phyloP scores from a whole-genome alignment of 1,140 invertebrate genomes.

The Trachelipus rathkii region DNA sequence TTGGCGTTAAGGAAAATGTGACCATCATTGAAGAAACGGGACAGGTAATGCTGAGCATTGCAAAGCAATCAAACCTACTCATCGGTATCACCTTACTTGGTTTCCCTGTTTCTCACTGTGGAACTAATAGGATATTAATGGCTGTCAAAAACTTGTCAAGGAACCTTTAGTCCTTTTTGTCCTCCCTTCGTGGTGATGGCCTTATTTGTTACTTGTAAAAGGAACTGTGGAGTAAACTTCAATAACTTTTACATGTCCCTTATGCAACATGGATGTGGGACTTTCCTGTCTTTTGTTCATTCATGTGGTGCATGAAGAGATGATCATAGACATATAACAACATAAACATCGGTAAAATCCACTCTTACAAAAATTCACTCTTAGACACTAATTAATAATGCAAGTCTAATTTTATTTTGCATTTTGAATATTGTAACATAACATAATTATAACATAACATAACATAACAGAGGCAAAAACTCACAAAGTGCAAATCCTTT shows the following conservation, averaged over 20 bases:
- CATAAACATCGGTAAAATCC: no score
- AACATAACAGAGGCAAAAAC: background rate
- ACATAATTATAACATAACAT: no score
- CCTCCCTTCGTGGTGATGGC: background rate
- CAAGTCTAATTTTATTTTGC: no score
- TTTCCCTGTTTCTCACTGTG: constrained; percentile 8
- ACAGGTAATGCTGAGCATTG: constrained; percentile 59
- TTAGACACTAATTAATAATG: no score
- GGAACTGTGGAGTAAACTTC: background rate
- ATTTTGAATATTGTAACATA: no score
- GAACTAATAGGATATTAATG: background rate
- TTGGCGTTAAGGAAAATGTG: constrained; percentile 89
- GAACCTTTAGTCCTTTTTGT: background rate
- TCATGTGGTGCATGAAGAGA: background rate
- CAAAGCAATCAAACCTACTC: background rate
- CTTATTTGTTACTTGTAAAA: background rate
- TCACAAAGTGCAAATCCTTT: background rate
- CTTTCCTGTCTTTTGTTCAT: background rate
- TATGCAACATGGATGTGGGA: background rate
- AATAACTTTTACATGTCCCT: background rate
- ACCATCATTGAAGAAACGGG: constrained; percentile 84
- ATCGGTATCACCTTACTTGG: constrained; percentile 12
- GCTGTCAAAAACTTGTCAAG: background rate
- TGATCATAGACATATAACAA: no score
- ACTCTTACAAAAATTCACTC: no score